phyloP scores from a whole-genome alignment of 1,140 invertebrate species.

The Muscidifurax raptorellus region DNA sequence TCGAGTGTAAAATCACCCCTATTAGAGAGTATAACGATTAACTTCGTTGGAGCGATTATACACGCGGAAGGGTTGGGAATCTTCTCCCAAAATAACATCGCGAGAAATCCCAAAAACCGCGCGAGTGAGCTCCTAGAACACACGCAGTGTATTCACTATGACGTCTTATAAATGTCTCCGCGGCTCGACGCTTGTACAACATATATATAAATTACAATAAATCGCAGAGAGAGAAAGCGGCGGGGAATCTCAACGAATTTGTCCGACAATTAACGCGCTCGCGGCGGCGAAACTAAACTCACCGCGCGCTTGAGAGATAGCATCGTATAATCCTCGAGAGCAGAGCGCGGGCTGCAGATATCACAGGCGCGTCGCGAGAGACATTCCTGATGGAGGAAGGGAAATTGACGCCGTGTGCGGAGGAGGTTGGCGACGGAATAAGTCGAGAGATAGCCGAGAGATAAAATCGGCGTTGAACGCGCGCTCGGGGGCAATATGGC shows the following conservation, averaged over 20 bases:
- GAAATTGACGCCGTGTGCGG: conserved; percentile 35
- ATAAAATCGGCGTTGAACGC: conserved; percentile 38
- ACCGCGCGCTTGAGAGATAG: not conserved
- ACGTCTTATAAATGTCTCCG: conserved; percentile 31
- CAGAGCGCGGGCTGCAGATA: too few species aligned
- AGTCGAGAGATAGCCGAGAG: not conserved
- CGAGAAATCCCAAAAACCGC: not conserved
- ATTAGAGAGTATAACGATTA: conserved; percentile 9
- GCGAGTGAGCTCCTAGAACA: too few species aligned
- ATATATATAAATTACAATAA: conserved; percentile 52
- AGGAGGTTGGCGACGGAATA: not conserved
- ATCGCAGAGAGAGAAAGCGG: too few species aligned
- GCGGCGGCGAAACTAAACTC: not conserved
- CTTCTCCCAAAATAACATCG: not conserved
- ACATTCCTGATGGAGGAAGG: conserved; percentile 15
- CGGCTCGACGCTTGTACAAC: too few species aligned
- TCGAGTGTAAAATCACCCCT: conserved; percentile 18
- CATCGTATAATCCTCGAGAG: not conserved
- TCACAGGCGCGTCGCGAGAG: conserved; percentile 9
- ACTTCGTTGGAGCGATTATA: not conserved
- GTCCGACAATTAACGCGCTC: conserved; percentile 40
- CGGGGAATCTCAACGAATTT: conserved; percentile 44
- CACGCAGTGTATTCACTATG: not conserved
- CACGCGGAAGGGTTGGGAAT: not conserved
- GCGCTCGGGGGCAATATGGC: not conserved